Evolutionary conservation across 2,113 vertebrate genomes (phyloP), one percentile per base, ranked within the genome.

Genomic region (Colius striatus): DNA sequence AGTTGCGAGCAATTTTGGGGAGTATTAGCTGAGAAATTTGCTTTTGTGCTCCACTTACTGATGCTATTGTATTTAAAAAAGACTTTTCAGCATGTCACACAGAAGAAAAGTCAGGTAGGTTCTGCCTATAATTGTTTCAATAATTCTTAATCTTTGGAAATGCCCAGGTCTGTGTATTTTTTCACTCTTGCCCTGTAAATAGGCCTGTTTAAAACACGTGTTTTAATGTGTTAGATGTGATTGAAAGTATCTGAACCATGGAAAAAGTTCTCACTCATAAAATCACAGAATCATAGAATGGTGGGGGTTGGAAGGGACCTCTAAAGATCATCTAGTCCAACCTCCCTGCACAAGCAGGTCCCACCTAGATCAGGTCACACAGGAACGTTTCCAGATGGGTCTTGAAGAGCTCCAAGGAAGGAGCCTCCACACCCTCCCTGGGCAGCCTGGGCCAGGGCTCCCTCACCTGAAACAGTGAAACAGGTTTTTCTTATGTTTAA

Each of bases 141-240:
- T 60, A 36, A 94, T 90, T 92, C 89, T 7, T 90, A 73, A 65
- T 61, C 58, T 96, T 70, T 86, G 38, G 70, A 47, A 94, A 87
- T 87, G 30, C 51, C 27, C 32, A 36, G 4, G 7, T 78, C 58
- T 97, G 96, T 88, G 17, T 75, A 51, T 87, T 89, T 95, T 27
- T 71, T 85, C 75, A 71, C 48, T 95, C 70, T 89, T 23, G 6
- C 89, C 43, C 48, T 90, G 16, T 89, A 91, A 95, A 93, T 53
- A 93, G 19, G 32, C 51, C 50, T 32, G 47, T 79, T 93, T 86
- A 60, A 23, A 92, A 45, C 22, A 48, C 9, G 9, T 41, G 38
- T 41, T 41, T 41, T n/a, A n/a, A n/a, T n/a, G n/a, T n/a, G n/a
- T n/a, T n/a, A n/a, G 18, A 45, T 51, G 53, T 34, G 36, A 36